phyloP scores from a whole-genome alignment of 2,888 invertebrate species.

The Eupithecia exiguata region DNA sequence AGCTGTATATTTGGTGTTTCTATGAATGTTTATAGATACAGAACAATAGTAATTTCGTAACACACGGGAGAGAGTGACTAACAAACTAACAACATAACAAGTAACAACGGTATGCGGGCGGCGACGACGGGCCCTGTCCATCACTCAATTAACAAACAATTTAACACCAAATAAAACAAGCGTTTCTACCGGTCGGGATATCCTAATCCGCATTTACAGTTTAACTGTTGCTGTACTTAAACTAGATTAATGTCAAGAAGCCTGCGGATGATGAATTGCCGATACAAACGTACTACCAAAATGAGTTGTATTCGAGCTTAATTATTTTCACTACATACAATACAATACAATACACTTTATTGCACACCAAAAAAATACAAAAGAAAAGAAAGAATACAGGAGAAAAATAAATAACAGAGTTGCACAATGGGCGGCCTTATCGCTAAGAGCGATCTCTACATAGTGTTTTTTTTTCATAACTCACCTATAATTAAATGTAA shows the following conservation, averaged over 20 bases:
- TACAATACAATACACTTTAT: too few relatives aligned
- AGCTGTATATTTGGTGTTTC: background rate
- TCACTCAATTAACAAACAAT: slow-evolving; percentile 30
- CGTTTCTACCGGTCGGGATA: background rate
- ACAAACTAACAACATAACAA: background rate
- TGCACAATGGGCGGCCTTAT: too few relatives aligned
- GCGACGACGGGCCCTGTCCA: background rate
- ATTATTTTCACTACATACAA: too few relatives aligned
- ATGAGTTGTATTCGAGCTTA: too few relatives aligned
- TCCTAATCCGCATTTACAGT: slow-evolving; percentile 8
- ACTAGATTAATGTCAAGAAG: background rate
- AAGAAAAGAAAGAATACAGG: too few relatives aligned
- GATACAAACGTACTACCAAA: too few relatives aligned
- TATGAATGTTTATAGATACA: background rate
- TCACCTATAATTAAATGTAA: too few relatives aligned
- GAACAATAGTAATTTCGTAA: background rate
- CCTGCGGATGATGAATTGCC: too few relatives aligned
- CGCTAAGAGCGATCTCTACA: too few relatives aligned
- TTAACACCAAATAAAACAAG: slow-evolving; percentile 23
- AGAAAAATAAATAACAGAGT: too few relatives aligned
- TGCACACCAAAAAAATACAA: too few relatives aligned
- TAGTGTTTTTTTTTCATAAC: too few relatives aligned
- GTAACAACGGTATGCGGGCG: slow-evolving; percentile 23
- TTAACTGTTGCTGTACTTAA: background rate
- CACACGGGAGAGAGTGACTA: background rate